Base-by-base conservation (phyloP, 1,140 invertebrate genomes). In the Ceratosolen solmsi region DNA sequence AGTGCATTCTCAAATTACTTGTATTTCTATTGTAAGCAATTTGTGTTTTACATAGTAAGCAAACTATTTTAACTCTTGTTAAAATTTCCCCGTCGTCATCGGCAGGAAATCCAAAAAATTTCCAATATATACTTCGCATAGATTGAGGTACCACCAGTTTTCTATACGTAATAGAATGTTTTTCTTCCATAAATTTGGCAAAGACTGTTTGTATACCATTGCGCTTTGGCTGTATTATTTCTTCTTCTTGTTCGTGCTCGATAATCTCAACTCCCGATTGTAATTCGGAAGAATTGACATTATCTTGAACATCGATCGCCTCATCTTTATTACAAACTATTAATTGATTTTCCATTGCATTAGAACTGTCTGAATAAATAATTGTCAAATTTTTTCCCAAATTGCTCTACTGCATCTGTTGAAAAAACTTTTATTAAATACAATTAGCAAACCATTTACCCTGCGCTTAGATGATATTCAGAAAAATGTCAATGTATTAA, bases 41-140 rank as follows among this genome's bases (percentile, higher is more conserved):
- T 75, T 94, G 93, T 2, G 92, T 93, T 86, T 94, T 94, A 84
- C 94, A 94, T 0, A 94, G 83, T 54, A 93, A 92, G 79, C 94
- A 94, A 22, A 94, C 92, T 15, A 94, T 94, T 85, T 93, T 94
- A 7, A 93, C 89, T 89, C 93, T 94, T n/a, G 93, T 94, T 3
- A 94, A 87, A 79, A 94, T 94, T 77, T 92, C 92, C 58, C 93
- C 93, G 54, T 93, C 91, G 27, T 94, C 93, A 58, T 92, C 92
- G 0, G 93, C 94, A 63, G 94, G 94, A 88, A 94, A 94, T 22
- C 94, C 94, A 87, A 94, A 94, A 86, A 93, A 94, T 84, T 93
- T 94, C 94, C 94, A 94, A 86, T 94, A 94, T 63, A 94, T 93
- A 84, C 93, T 94, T 77, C 94, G 89, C 94, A 94, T 94, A 0